Percentiles rank a stretch among this genome's conserved stretches.
These are phyloP conservation scores for Plumapathes pennacea DNA, from an alignment of 92 coral and sea anemone genomes.

Conservation along the genomic window DNA sequence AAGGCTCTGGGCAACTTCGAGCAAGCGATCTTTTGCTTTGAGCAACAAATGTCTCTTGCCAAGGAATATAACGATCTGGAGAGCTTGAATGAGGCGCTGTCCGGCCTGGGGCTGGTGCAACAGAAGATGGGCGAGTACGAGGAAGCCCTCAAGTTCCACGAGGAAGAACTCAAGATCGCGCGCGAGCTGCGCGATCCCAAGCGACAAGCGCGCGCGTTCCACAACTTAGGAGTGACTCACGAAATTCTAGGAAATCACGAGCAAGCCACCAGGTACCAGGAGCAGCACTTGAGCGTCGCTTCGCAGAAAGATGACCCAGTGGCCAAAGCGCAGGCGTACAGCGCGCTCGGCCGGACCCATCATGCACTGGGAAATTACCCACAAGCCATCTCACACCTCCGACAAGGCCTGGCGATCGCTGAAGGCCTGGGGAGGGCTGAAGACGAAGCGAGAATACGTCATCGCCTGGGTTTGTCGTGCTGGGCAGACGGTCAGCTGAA, in stretches of 20 bases:
- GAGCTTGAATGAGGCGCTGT: slow-evolving; percentile 82
- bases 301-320: slow-evolving; percentile 81
- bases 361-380: slow-evolving; percentile 77
- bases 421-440: slow-evolving; percentile 74
- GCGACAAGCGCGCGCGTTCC: slow-evolving; percentile 79
- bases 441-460: slow-evolving; percentile 94
- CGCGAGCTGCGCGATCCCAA: slow-evolving; percentile 62
- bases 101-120: slow-evolving; percentile 87
- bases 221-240: slow-evolving; percentile 79
- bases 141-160: slow-evolving; percentile 83
- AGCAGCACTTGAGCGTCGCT: slow-evolving; percentile 80
- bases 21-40: slow-evolving; percentile 86
- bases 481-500: slow-evolving; percentile 81
- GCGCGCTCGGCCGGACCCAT: slow-evolving; percentile 83
- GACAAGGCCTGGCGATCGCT: slow-evolving; percentile 81
- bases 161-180: slow-evolving; percentile 79
- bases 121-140: slow-evolving; percentile 93
- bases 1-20: slow-evolving; percentile 91
- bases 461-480: slow-evolving; percentile 81
- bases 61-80: slow-evolving; percentile 62
- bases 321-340: slow-evolving; percentile 82
- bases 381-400: slow-evolving; percentile 86
- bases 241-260: slow-evolving; percentile 82
- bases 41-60: slow-evolving; percentile 77
- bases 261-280: slow-evolving; percentile 86